A percentile compares a stretch with the other conserved stretches of the same genome.
phyloP scores from a whole-genome alignment of 1,140 invertebrate genomes.

The Drosophila kepulauana region DNA sequence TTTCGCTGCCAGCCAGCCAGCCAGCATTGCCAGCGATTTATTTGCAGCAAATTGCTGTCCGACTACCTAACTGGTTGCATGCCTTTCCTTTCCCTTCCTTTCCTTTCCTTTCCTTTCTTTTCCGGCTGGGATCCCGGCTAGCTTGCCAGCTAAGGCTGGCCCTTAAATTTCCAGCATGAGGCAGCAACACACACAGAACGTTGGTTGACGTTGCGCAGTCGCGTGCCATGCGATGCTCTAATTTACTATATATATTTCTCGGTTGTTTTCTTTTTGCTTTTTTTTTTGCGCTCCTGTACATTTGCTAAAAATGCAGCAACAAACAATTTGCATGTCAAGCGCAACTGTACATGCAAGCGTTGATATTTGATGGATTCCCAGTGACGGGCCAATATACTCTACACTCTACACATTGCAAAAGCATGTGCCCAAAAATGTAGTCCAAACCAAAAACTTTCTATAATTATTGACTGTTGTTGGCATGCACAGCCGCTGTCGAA shows the following conservation, averaged over 20 bases:
- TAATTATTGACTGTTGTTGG: too few relatives aligned
- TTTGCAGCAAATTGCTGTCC: conserved; percentile 66
- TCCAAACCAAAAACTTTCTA: too few relatives aligned
- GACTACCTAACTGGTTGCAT: conserved; percentile 21
- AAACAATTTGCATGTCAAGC: conserved; percentile 40
- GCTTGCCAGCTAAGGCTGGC: background rate
- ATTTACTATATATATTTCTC: conserved; percentile 22
- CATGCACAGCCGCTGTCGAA: too few relatives aligned
- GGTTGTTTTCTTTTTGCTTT: too few relatives aligned
- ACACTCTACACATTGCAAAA: background rate
- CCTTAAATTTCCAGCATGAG: conserved; percentile 10
- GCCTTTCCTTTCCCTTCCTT: conserved; percentile 2
- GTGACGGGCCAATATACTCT: conserved; percentile 8
- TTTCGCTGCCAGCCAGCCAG: conserved; percentile 52
- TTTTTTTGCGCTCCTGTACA: conserved; percentile 23
- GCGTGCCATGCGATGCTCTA: conserved; percentile 33
- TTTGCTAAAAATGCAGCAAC: conserved; percentile 13
- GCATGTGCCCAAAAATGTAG: background rate
- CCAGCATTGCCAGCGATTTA: conserved; percentile 54
- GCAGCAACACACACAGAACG: conserved; percentile 2
- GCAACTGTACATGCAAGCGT: conserved; percentile 5
- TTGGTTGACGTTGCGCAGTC: conserved; percentile 20
- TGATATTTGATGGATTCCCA: conserved; percentile 15
- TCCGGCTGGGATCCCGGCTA: background rate
- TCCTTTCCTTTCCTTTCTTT: background rate